Conservation (phyloP, 2,888 invertebrate genomes). For the Stegana nigrithorax region DNA sequence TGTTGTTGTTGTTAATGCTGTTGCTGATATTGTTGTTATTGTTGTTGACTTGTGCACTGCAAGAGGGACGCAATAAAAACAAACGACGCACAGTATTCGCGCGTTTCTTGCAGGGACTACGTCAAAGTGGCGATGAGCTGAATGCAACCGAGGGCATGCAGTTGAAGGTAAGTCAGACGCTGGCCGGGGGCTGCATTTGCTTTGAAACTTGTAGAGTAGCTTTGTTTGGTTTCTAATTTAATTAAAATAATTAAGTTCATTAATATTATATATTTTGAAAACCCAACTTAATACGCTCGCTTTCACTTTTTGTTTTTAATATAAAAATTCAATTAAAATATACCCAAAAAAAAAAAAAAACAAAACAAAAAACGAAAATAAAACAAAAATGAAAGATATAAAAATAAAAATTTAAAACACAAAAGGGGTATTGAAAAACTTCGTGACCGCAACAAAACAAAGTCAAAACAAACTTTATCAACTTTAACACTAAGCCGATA, state of each 20-base stretch:
- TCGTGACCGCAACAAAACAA: conserved; percentile 22
- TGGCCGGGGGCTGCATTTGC: not conserved
- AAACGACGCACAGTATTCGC: conserved; percentile 68
- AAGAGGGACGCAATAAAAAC: conserved; percentile 67
- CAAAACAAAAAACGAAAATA: conserved; percentile 23
- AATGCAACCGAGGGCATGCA: conserved; percentile 68
- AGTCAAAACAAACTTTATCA: conserved; percentile 49
- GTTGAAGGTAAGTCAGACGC: conserved; percentile 63
- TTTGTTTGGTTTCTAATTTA: no score
- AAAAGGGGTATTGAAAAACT: not conserved
- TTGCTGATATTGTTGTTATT: no score
- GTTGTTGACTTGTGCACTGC: no score
- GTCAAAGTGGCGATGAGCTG: conserved; percentile 66
- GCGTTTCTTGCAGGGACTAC: conserved; percentile 66
- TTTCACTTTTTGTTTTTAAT: conserved; percentile 35
- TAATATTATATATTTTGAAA: no score
- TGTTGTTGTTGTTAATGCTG: no score
- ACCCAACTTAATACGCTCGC: not conserved
- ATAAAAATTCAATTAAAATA: conserved; percentile 31
- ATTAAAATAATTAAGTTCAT: no score
- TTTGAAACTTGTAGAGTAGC: not conserved
- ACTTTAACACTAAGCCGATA: conserved; percentile 57
- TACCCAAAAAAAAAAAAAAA: conserved; percentile 11
- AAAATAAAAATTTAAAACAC: no score
- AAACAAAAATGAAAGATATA: conserved; percentile 8